A percentile compares a stretch with the other conserved stretches of the same genome.
Conservation (phyloP, 2,113 vertebrate genomes). For the Hemiscyllium ocellatum region DNA sequence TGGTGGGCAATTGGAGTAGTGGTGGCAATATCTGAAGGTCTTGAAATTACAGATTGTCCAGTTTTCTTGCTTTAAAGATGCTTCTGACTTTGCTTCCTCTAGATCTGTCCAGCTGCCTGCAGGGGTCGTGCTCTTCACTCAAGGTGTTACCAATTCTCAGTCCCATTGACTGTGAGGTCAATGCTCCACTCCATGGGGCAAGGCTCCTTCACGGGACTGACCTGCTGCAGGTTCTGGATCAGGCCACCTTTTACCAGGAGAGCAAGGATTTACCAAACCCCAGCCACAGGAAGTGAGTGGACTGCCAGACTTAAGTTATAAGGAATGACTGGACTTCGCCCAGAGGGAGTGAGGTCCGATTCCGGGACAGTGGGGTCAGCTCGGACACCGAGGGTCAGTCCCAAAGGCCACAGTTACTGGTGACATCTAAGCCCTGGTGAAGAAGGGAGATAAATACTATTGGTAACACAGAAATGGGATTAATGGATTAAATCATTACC, state of each 20-base stretch:
- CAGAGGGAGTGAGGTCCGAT: background rate
- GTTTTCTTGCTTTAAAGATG: too few relatives aligned
- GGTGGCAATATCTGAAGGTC: too few relatives aligned
- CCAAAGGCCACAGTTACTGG: too few relatives aligned
- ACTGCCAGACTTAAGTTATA: too few relatives aligned
- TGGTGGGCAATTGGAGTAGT: too few relatives aligned
- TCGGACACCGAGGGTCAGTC: too few relatives aligned
- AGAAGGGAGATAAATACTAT: background rate
- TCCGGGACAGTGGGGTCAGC: background rate
- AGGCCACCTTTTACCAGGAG: constrained; percentile 38
- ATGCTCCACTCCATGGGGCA: constrained; percentile 45
- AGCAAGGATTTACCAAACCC: background rate
- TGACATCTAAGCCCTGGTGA: background rate
- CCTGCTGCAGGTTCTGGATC: constrained; percentile 46
- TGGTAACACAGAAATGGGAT: background rate
- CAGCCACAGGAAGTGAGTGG: too few relatives aligned
- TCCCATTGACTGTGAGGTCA: constrained; percentile 48
- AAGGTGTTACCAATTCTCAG: constrained; percentile 45
- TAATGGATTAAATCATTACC: background rate
- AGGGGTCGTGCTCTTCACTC: background rate
- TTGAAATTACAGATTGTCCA: too few relatives aligned
- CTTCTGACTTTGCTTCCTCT: background rate
- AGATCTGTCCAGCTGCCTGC: constrained; percentile 6
- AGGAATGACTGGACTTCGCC: background rate
- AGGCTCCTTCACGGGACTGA: constrained; percentile 47